phyloP scores from a whole-genome alignment of 2,797 vertebrate species.

The Helostoma temminkii region DNA sequence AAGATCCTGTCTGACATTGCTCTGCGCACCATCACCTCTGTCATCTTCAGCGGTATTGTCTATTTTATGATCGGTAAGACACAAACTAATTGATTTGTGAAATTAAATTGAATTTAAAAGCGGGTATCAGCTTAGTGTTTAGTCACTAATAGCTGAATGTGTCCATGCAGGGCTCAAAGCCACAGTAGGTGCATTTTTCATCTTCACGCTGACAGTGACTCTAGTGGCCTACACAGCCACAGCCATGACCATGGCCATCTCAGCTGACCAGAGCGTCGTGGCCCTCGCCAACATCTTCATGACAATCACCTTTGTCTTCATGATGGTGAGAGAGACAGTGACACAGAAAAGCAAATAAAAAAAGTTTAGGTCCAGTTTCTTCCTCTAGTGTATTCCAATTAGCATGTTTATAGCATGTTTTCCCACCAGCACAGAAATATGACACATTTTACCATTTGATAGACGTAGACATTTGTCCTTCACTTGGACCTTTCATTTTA shows the following conservation, averaged over 20 bases:
- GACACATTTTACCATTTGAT: too few relatives aligned
- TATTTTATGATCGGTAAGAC: slow-evolving; percentile 91
- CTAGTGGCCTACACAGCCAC: slow-evolving; percentile 90
- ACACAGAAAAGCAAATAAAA: neutral
- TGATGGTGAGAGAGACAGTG: slow-evolving; percentile 88
- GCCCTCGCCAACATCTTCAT: slow-evolving; percentile 90
- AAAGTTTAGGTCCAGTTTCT: too few relatives aligned
- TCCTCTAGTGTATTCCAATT: too few relatives aligned
- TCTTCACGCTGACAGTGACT: slow-evolving; percentile 88
- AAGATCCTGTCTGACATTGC: slow-evolving; percentile 90
- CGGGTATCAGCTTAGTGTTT: neutral
- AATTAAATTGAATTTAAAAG: neutral
- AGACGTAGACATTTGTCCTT: too few relatives aligned
- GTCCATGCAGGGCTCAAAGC: slow-evolving; percentile 86
- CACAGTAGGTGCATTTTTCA: slow-evolving; percentile 84
- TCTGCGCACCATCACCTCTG: slow-evolving; percentile 87
- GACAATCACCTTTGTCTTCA: slow-evolving; percentile 91
- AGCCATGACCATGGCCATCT: slow-evolving; percentile 91
- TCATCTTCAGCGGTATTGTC: slow-evolving; percentile 87
- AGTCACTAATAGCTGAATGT: slow-evolving; percentile 9
- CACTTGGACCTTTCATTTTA: too few relatives aligned
- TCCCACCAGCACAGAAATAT: too few relatives aligned
- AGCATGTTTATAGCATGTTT: too few relatives aligned
- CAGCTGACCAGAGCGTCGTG: slow-evolving; percentile 89
- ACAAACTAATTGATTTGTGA: neutral